Evolutionary conservation across 2,113 vertebrate genomes (phyloP).

Genomic region (Triplophysa siluroides): DNA sequence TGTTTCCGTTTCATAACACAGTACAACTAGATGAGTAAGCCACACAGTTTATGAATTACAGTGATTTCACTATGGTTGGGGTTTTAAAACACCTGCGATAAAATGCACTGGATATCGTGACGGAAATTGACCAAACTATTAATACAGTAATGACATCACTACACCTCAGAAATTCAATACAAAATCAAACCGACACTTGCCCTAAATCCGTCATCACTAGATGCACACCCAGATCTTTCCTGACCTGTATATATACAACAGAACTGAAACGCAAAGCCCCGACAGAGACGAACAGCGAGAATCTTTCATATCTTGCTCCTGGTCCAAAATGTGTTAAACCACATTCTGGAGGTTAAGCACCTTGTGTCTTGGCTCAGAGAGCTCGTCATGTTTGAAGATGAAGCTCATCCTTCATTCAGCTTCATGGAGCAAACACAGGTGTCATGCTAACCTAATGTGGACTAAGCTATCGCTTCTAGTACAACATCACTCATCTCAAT

Average conservation of each 20-base stretch:
- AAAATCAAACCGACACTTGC: neutral
- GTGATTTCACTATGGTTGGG: no score
- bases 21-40: no score
- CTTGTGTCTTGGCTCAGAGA: constrained; percentile 61
- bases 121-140: no score
- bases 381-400: constrained; percentile 61
- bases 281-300: constrained; percentile 58
- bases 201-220: neutral
- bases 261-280: constrained; percentile 39
- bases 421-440: constrained; percentile 41
- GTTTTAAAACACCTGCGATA: no score
- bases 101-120: no score
- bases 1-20: no score
- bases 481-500: constrained; percentile 53
- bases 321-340: constrained; percentile 58
- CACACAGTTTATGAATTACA: no score
- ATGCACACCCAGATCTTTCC: neutral
- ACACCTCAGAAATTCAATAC: neutral
- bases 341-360: constrained; percentile 61
- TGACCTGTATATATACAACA: constrained; percentile 26
- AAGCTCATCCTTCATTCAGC: constrained; percentile 57
- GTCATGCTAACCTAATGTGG: constrained; percentile 52
- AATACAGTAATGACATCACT: no score
- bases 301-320: constrained; percentile 38
- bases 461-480: constrained; percentile 11